A percentile compares a stretch with the other conserved stretches of the same genome.
Evolutionary conservation across 1,140 invertebrate species (phyloP).

Genomic region (Lucilia cuprina): DNA sequence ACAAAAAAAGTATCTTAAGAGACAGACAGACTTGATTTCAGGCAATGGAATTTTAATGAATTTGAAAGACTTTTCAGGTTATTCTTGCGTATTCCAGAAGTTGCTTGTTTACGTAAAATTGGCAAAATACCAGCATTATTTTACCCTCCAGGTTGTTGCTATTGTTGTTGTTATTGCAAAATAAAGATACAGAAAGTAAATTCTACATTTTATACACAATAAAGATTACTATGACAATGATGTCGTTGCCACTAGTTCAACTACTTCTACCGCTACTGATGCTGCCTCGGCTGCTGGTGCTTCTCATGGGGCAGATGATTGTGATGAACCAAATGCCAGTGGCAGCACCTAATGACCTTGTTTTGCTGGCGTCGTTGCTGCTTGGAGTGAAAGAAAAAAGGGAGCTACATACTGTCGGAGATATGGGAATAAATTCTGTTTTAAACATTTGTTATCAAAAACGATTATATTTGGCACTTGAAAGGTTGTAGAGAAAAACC

Average conservation of each 20-base stretch:
- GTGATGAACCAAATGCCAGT: not conserved
- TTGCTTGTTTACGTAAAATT: not conserved
- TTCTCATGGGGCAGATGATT: not conserved
- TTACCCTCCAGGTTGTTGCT: not conserved
- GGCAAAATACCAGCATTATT: not conserved
- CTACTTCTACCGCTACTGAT: not conserved
- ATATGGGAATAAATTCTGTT: slow-evolving; percentile 12
- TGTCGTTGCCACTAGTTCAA: not conserved
- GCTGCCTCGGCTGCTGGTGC: not conserved
- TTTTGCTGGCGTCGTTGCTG: slow-evolving; percentile 8
- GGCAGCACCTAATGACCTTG: slow-evolving; percentile 27
- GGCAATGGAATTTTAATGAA: too few species aligned
- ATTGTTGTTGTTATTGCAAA: not conserved
- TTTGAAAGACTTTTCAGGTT: too few species aligned
- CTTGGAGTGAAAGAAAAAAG: not conserved
- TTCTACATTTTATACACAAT: not conserved
- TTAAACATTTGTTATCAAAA: slow-evolving; percentile 27
- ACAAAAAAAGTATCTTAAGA: too few species aligned
- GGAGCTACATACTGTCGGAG: not conserved
- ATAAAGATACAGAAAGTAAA: not conserved
- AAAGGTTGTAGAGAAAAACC: not conserved
- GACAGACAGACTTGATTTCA: too few species aligned
- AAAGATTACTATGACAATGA: not conserved
- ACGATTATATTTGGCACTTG: slow-evolving; percentile 30
- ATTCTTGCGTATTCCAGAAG: too few species aligned